A percentile compares a stretch with the other conserved stretches of the same genome.
Conservation (phyloP, 92 coral and sea anemone species). For the Montipora capitata region DNA sequence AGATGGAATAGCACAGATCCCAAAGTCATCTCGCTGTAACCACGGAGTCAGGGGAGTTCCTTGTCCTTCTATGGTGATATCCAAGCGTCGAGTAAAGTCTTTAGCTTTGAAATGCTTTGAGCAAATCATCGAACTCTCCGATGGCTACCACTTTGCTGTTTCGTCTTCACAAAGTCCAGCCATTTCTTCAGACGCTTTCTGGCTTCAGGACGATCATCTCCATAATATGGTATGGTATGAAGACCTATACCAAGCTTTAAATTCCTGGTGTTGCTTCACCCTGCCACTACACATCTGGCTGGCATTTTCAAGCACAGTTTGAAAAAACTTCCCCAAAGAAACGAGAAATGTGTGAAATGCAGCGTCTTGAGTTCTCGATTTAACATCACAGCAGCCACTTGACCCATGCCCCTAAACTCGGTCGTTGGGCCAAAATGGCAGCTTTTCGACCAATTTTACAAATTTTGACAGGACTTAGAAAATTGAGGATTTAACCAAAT, state of each 20-base stretch:
- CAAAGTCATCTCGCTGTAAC: background rate
- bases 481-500: too few relatives aligned
- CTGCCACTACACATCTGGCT: slow-evolving; percentile 9
- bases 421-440: too few relatives aligned
- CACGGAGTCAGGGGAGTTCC: background rate
- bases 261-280: slow-evolving; percentile 10
- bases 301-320: background rate
- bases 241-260: slow-evolving; percentile 6
- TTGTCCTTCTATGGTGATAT: background rate
- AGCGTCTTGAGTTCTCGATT: too few relatives aligned
- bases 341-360: too few relatives aligned
- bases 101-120: background rate
- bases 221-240: slow-evolving; percentile 1
- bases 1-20: background rate
- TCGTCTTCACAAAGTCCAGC: slow-evolving; percentile 10
- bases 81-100: background rate
- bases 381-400: too few relatives aligned
- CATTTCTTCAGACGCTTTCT: slow-evolving; percentile 5
- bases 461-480: too few relatives aligned
- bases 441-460: too few relatives aligned
- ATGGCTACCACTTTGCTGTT: slow-evolving; percentile 5
- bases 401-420: too few relatives aligned
- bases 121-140: slow-evolving; percentile 6
- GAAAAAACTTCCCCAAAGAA: too few relatives aligned
- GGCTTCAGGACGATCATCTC: slow-evolving; percentile 15